Conservation (phyloP, 2,888 invertebrate species). For the Tuta absoluta region DNA sequence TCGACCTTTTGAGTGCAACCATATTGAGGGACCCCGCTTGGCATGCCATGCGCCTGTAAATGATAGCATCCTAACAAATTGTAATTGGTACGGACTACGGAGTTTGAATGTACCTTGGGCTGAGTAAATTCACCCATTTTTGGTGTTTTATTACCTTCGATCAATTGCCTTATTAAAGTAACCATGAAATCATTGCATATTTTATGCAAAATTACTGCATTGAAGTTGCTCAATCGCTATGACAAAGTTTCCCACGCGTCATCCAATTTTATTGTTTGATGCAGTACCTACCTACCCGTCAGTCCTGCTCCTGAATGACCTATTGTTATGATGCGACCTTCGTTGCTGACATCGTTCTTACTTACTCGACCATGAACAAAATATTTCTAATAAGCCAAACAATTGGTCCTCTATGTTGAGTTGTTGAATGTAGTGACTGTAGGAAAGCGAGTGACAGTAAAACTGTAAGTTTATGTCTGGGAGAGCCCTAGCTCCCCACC, state of each 20-base stretch:
- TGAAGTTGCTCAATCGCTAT: slow-evolving; percentile 44
- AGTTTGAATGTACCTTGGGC: too few relatives aligned
- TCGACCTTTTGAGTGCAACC: too few relatives aligned
- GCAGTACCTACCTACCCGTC: slow-evolving; percentile 6
- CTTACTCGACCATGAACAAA: neutral
- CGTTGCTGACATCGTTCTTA: neutral
- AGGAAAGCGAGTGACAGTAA: too few relatives aligned
- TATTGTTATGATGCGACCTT: slow-evolving; percentile 13
- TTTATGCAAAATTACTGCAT: slow-evolving; percentile 27
- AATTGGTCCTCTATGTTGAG: neutral
- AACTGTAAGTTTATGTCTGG: too few relatives aligned
- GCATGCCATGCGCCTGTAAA: too few relatives aligned
- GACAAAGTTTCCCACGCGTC: slow-evolving; percentile 46
- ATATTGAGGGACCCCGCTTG: too few relatives aligned
- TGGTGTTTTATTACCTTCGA: neutral
- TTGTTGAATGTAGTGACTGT: too few relatives aligned
- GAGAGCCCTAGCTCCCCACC: too few relatives aligned
- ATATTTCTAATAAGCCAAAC: slow-evolving; percentile 7
- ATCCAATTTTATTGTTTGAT: slow-evolving; percentile 20
- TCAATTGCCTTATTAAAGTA: neutral
- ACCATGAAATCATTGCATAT: neutral
- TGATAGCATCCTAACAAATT: too few relatives aligned
- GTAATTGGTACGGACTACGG: too few relatives aligned
- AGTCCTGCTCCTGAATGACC: slow-evolving; percentile 7
- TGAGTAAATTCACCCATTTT: too few relatives aligned